Percentiles rank a stretch among this genome's conserved stretches.
Evolutionary conservation across 1,140 invertebrate genomes (phyloP).

Genomic region (Micrasema minimum): DNA sequence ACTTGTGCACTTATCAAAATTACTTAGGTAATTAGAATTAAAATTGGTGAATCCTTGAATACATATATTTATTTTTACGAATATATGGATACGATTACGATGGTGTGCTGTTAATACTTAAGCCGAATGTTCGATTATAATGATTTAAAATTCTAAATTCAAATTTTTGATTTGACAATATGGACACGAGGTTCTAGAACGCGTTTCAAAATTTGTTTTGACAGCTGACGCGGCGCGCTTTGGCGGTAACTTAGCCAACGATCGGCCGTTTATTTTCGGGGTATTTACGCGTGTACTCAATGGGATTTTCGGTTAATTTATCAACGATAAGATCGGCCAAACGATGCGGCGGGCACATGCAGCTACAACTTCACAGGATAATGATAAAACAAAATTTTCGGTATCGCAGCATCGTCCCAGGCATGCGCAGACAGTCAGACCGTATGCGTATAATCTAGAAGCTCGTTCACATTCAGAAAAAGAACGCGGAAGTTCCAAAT

Average conservation of each 20-base stretch:
- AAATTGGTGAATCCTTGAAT: background rate
- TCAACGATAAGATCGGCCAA: background rate
- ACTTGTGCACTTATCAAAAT: too few relatives aligned
- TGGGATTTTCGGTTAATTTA: background rate
- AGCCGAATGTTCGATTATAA: background rate
- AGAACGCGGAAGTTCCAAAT: background rate
- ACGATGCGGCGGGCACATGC: constrained; percentile 13
- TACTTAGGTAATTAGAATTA: too few relatives aligned
- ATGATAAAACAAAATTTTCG: constrained; percentile 53
- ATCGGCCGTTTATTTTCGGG: background rate
- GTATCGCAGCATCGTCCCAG: constrained; percentile 49
- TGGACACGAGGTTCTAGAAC: constrained; percentile 14
- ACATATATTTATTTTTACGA: background rate
- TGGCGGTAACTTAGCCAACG: background rate
- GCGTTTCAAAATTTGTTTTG: constrained; percentile 19
- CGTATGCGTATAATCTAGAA: constrained; percentile 52
- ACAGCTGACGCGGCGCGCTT: constrained; percentile 2
- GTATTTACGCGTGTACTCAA: background rate
- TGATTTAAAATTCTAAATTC: background rate
- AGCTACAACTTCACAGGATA: constrained; percentile 44
- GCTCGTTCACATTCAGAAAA: constrained; percentile 45
- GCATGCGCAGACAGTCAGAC: constrained; percentile 47
- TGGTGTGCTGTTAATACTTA: background rate
- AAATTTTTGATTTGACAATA: constrained; percentile 7
- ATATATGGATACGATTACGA: background rate